A percentile compares a stretch with the other conserved stretches of the same genome.
Conservation (phyloP, 37 sponge, comb jelly and placozoan species). For the Mnemiopsis leidyi region DNA sequence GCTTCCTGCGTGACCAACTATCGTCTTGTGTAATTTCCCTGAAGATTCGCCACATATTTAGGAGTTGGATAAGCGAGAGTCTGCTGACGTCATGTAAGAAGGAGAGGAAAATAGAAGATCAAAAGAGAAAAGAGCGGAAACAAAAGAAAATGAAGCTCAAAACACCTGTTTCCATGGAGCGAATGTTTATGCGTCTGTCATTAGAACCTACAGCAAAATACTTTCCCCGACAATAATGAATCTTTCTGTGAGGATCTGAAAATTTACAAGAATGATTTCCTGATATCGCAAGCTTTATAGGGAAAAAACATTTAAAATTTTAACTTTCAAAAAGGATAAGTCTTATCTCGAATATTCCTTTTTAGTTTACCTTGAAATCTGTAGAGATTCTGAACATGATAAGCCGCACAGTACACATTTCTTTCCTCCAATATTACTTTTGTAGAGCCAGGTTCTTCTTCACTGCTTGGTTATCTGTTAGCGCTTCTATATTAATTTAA, state of each 20-base stretch:
- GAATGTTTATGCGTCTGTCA: slow-evolving; percentile 1
- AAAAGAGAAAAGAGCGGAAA: too few species aligned
- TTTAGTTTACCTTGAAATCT: slow-evolving; percentile 8
- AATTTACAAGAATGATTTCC: too few species aligned
- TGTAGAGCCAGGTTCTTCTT: background rate
- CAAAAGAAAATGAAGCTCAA: too few species aligned
- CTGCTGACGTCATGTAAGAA: too few species aligned
- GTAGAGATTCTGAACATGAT: slow-evolving; percentile 54
- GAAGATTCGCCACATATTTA: too few species aligned
- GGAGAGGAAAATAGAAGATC: too few species aligned
- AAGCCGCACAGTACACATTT: slow-evolving; percentile 66
- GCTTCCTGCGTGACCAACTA: slow-evolving; percentile 51
- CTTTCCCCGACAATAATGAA: slow-evolving; percentile 47
- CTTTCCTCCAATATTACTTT: slow-evolving; percentile 61
- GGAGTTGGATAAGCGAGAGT: too few species aligned
- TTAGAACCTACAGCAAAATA: slow-evolving; percentile 38
- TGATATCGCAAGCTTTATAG: too few species aligned
- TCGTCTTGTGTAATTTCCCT: slow-evolving; percentile 58
- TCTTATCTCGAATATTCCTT: too few species aligned
- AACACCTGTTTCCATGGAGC: slow-evolving; percentile 33
- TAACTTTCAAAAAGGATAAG: too few species aligned
- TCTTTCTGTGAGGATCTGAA: slow-evolving; percentile 18
- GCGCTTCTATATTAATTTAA: too few species aligned
- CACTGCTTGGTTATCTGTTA: slow-evolving; percentile 56
- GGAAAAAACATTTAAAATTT: too few species aligned